Conservation (phyloP, 2,797 vertebrate species). For the Paratrypauchen microcephalus region DNA sequence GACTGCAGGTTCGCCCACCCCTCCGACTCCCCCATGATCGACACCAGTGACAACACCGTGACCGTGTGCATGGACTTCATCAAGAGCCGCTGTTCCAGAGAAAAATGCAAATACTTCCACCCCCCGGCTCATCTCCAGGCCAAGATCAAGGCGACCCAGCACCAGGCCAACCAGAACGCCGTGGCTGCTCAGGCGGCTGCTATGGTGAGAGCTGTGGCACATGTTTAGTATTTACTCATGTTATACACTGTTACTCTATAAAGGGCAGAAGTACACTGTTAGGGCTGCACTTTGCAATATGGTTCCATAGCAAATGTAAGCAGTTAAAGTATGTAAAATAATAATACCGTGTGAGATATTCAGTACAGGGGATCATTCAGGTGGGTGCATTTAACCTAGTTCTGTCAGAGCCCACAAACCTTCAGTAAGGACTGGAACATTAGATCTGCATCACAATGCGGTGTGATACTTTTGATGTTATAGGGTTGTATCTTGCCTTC, state of each 20-base stretch:
- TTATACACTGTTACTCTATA: background rate
- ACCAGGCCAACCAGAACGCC: slow-evolving; percentile 94
- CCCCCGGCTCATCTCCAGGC: slow-evolving; percentile 96
- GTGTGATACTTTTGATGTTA: too few relatives aligned
- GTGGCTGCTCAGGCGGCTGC: slow-evolving; percentile 90
- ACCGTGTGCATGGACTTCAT: slow-evolving; percentile 99
- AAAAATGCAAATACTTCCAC: slow-evolving; percentile 99
- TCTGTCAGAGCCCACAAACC: too few relatives aligned
- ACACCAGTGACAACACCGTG: slow-evolving; percentile 96
- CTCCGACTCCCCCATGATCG: slow-evolving; percentile 95
- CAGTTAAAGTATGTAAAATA: background rate
- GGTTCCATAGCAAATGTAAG: too few relatives aligned
- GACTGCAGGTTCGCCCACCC: slow-evolving; percentile 96
- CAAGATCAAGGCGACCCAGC: slow-evolving; percentile 96
- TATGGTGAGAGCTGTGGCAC: slow-evolving; percentile 60
- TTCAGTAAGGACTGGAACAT: too few relatives aligned
- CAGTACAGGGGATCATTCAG: too few relatives aligned
- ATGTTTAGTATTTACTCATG: background rate
- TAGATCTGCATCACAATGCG: too few relatives aligned
- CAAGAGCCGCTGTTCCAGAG: slow-evolving; percentile 96
- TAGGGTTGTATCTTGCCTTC: too few relatives aligned
- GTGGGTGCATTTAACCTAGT: too few relatives aligned
- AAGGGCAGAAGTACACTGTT: too few relatives aligned
- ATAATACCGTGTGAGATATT: too few relatives aligned
- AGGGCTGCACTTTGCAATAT: too few relatives aligned